phyloP scores from a whole-genome alignment of 53 echinoderm and acorn worm species.

The Henricia sp. region DNA sequence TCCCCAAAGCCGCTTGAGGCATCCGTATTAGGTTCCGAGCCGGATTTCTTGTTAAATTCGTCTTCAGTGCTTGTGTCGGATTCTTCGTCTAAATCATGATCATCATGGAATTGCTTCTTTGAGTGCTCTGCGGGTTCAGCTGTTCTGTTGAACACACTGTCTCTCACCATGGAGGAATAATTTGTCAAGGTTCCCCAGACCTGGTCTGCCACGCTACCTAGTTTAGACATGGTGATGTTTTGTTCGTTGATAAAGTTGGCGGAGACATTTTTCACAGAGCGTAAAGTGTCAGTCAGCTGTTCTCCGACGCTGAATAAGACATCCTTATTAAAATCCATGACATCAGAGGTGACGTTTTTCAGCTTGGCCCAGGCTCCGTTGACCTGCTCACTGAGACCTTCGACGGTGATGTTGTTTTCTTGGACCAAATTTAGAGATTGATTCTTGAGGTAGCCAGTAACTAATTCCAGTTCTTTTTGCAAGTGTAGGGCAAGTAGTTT shows the following conservation, averaged over 20 bases:
- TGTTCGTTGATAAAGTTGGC: slow-evolving; percentile 28
- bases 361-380: slow-evolving; percentile 62
- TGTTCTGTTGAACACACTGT: slow-evolving; percentile 25
- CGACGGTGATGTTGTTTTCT: slow-evolving; percentile 39
- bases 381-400: slow-evolving; percentile 45
- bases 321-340: slow-evolving; percentile 47
- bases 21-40: neutral
- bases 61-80: no score
- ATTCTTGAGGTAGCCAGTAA: slow-evolving; percentile 42
- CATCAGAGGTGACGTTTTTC: slow-evolving; percentile 64
- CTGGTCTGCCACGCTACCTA: slow-evolving; percentile 20
- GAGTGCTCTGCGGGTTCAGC: neutral
- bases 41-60: neutral
- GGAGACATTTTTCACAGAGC: slow-evolving; percentile 33
- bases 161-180: slow-evolving; percentile 14
- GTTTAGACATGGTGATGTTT: slow-evolving; percentile 18
- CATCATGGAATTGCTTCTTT: neutral
- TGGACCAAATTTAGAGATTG: slow-evolving; percentile 18
- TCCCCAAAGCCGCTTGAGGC: neutral
- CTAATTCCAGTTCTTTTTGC: slow-evolving; percentile 27
- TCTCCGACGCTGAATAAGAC: slow-evolving; percentile 44
- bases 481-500: slow-evolving; percentile 13
- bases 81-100: no score
- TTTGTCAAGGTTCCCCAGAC: slow-evolving; percentile 36
- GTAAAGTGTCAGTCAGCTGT: slow-evolving; percentile 39